phyloP scores from a whole-genome alignment of 1,140 invertebrate species.

The Pogonomyrmex californicus region DNA sequence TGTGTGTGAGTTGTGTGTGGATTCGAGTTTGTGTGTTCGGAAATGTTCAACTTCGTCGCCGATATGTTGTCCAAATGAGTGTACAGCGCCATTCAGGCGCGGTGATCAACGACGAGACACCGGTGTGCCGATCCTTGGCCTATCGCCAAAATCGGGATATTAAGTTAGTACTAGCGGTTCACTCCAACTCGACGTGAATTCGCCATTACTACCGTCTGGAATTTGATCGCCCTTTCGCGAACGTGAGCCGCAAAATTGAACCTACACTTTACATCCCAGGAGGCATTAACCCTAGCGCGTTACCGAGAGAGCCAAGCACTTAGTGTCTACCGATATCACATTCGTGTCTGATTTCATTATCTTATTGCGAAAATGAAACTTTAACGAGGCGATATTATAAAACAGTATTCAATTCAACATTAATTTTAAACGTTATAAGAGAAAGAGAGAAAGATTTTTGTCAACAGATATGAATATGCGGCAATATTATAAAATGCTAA shows the following conservation, averaged over 20 bases:
- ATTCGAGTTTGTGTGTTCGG: too few species aligned
- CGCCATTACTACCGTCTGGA: constrained; percentile 37
- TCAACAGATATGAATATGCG: neutral
- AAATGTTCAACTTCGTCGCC: constrained; percentile 52
- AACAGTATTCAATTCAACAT: neutral
- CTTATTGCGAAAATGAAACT: neutral
- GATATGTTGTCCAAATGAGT: constrained; percentile 49
- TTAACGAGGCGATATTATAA: neutral
- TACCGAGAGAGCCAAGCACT: neutral
- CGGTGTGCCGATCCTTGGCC: constrained; percentile 38
- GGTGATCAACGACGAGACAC: constrained; percentile 50
- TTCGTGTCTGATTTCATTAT: neutral
- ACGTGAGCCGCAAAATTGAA: constrained; percentile 37
- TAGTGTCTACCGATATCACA: neutral
- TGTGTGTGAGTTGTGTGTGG: too few species aligned
- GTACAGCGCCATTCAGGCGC: constrained; percentile 20
- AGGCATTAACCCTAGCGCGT: constrained; percentile 25
- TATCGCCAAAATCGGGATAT: constrained; percentile 46
- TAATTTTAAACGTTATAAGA: too few species aligned
- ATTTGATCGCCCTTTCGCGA: constrained; percentile 37
- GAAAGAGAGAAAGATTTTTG: neutral
- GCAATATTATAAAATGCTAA: constrained; percentile 26
- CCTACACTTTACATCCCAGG: constrained; percentile 17
- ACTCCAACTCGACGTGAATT: constrained; percentile 19
- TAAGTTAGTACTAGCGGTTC: constrained; percentile 44